Conservation (phyloP, 2,113 vertebrate species). For the Holacanthus passer region DNA sequence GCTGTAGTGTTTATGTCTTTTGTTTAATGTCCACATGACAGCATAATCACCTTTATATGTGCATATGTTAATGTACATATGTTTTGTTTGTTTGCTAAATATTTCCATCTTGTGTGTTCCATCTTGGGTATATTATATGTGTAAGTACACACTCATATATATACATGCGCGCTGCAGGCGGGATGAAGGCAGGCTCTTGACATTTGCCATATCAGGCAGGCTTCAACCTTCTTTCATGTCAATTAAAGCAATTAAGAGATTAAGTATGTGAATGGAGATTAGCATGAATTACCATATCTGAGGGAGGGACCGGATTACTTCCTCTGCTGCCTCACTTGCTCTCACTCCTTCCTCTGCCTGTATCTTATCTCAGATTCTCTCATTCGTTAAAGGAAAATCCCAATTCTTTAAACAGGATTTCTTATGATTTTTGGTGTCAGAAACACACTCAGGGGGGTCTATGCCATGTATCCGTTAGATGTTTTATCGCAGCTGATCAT, state of each 20-base stretch:
- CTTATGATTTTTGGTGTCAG: background rate
- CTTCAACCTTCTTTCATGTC: constrained; percentile 72
- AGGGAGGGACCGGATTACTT: constrained; percentile 56
- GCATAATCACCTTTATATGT: constrained; percentile 14
- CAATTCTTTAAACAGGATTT: constrained; percentile 15
- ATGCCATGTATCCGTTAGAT: background rate
- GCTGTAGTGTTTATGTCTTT: background rate
- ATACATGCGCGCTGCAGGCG: constrained; percentile 23
- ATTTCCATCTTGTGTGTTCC: constrained; percentile 1
- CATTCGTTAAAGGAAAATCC: background rate
- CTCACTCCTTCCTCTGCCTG: background rate
- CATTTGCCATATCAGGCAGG: constrained; percentile 56
- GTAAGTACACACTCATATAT: background rate
- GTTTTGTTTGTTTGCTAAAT: background rate
- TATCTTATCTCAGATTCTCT: constrained; percentile 32
- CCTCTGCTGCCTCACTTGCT: constrained; percentile 23
- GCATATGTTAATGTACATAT: background rate
- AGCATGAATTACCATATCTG: constrained; percentile 75
- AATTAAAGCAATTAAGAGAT: constrained; percentile 82
- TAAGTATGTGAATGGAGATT: constrained; percentile 74
- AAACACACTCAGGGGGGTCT: background rate
- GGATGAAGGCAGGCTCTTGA: constrained; percentile 43
- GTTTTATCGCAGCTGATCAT: too few species aligned
- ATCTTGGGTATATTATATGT: background rate
- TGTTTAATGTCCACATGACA: background rate